Conservation (phyloP, 2,113 vertebrate species). For the Alces alces region DNA sequence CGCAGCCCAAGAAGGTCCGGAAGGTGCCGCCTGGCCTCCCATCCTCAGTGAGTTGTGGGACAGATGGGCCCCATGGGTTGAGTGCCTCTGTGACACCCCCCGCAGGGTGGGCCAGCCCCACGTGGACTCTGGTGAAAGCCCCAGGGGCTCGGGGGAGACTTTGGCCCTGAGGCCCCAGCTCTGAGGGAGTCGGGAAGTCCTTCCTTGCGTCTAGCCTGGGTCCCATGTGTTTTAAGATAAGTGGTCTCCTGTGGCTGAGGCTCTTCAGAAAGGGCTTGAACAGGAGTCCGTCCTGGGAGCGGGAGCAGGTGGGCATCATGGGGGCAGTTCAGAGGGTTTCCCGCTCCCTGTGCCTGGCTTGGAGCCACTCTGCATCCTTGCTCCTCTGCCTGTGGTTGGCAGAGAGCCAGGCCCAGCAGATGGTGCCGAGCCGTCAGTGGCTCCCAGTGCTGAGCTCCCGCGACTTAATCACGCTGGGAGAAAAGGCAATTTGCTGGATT, state of each 20-base stretch:
- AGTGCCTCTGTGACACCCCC: not conserved
- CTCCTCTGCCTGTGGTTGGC: constrained; percentile 91
- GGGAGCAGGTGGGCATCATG: not conserved
- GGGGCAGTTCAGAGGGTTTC: not conserved
- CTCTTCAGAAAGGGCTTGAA: too few relatives aligned
- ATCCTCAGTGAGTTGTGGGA: constrained; percentile 89
- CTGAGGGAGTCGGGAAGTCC: not conserved
- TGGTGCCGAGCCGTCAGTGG: constrained; percentile 88
- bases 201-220: not conserved
- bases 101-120: not conserved
- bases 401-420: constrained; percentile 89
- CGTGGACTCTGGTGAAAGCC: accelerated
- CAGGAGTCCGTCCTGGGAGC: not conserved
- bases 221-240: not conserved
- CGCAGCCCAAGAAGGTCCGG: constrained; percentile 97
- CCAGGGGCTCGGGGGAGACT: not conserved
- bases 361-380: constrained; percentile 43
- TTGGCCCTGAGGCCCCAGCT: not conserved
- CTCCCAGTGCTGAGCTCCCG: constrained; percentile 86
- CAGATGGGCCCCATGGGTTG: too few relatives aligned
- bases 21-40: constrained; percentile 98
- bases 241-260: not conserved
- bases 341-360: accelerated
- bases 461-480: constrained; percentile 93
- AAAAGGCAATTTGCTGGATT: constrained; percentile 88